phyloP scores from a whole-genome alignment of 2,113 vertebrate genomes.

The Bombycilla garrulus region DNA sequence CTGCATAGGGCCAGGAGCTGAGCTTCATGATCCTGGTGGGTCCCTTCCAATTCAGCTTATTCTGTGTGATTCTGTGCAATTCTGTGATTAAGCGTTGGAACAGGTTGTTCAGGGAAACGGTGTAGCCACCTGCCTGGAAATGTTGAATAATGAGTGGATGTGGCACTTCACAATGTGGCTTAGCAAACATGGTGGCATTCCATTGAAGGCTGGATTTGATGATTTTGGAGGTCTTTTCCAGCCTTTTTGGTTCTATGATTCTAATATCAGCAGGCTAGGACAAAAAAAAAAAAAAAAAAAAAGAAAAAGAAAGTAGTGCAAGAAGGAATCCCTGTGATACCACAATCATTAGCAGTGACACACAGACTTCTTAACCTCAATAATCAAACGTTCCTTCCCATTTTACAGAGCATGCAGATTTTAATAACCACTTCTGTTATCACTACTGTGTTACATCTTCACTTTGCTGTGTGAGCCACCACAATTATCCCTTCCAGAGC shows the following conservation, averaged over 20 bases:
- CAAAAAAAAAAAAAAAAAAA: not conserved
- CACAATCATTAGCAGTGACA: not conserved
- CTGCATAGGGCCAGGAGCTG: fast-evolving
- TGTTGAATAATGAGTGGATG: not conserved
- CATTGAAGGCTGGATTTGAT: not conserved
- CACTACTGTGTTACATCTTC: not conserved
- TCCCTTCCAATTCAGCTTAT: not conserved
- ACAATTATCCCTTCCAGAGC: not conserved
- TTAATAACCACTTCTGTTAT: not conserved
- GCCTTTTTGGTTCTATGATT: not conserved
- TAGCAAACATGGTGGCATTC: not conserved
- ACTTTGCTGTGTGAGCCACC: not conserved
- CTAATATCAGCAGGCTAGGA: not conserved
- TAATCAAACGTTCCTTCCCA: not conserved
- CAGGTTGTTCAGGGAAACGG: not conserved
- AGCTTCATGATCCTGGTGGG: too few species aligned
- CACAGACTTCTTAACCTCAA: not conserved
- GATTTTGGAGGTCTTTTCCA: not conserved
- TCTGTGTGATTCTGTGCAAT: not conserved
- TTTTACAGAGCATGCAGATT: not conserved
- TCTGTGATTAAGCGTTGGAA: not conserved
- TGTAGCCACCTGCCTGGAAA: not conserved
- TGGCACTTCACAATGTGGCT: not conserved
- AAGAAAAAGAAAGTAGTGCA: not conserved
- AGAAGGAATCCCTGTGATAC: not conserved